A percentile compares a stretch with the other conserved stretches of the same genome.
Evolutionary conservation across 2,797 vertebrate species (phyloP).

Genomic region (Cyprinodon diabolis): DNA sequence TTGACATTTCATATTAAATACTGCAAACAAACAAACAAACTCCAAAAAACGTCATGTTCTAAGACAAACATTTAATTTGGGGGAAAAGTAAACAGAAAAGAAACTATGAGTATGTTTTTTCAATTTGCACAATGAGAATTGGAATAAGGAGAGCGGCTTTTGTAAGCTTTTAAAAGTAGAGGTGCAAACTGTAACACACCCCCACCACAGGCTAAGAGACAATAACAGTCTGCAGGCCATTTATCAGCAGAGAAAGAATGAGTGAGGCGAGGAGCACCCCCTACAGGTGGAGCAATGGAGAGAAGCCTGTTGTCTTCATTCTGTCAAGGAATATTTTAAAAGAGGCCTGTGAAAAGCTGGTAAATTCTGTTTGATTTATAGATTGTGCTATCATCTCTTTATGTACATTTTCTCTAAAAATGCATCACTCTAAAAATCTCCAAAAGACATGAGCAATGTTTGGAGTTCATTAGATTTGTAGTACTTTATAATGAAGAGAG

Average conservation of each 20-base stretch:
- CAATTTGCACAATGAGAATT: constrained; percentile 58
- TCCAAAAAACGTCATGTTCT: constrained; percentile 51
- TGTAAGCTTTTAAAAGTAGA: constrained; percentile 49
- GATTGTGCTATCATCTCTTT: neutral
- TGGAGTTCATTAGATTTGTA: neutral
- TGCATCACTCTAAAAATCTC: neutral
- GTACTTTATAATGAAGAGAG: too few relatives aligned
- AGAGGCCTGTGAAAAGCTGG: neutral
- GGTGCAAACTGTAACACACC: constrained; percentile 61
- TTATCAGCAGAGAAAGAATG: constrained; percentile 34
- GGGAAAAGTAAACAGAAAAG: neutral
- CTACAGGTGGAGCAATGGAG: constrained; percentile 34
- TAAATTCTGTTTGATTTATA: neutral
- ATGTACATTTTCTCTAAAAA: neutral
- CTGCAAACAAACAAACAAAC: constrained; percentile 13
- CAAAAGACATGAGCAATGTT: neutral
- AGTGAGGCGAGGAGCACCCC: constrained; percentile 42
- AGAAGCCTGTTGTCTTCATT: neutral
- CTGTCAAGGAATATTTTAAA: too few relatives aligned
- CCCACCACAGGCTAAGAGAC: constrained; percentile 45
- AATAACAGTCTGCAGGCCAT: constrained; percentile 46
- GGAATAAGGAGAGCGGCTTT: constrained; percentile 53
- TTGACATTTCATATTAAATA: constrained; percentile 26
- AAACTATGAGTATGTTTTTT: constrained; percentile 31
- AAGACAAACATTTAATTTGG: constrained; percentile 49